Base-by-base conservation (phyloP, 1,140 invertebrate genomes). In the Temnothorax longispinosus region DNA sequence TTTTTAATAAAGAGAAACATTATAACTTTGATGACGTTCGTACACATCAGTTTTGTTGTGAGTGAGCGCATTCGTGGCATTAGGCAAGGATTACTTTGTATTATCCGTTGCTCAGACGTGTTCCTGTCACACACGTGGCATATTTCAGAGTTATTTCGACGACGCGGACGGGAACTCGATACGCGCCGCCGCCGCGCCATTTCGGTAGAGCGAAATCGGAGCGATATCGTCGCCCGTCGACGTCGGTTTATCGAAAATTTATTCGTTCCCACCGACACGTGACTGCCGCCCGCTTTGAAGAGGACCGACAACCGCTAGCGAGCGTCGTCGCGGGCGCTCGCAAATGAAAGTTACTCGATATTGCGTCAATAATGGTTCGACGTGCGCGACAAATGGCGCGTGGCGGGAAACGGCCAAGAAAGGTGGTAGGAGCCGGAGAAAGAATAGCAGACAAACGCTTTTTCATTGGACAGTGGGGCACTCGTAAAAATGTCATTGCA, bases 211-310 rank as follows among this genome's bases (percentile, higher is more conserved):
- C 82, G 82, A 69, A 88, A 91, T 90, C 89, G 89, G 88, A 88
- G 89, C 84, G 90, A 91, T 91, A 91, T 91, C 87, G 84, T 80
- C 78, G 82, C 58, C 80, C 89, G 77, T 88, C 84, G 87, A 91
- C 74, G 90, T 90, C 84, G 90, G 89, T 90, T 90, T 91, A 88
- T 91, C 90, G 90, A 90, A 90, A 91, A 91, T 91, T 91, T 91
- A 91, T 91, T 90, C 87, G 87, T 88, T 62, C 62, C 69, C 76
- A 88, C 86, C 86, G 89, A 91, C 89, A 86, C 78, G 89, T 62
- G 87, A 90, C 89, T 86, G 82, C 76, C 76, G 78, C 38, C 54
- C 86, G 87, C 89, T 91, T 91, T 91, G 89, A 88, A 78, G 87
- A 72, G 82, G 75, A 86, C 76, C 89, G 89, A 88, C 86, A 86